Evolutionary conservation across 2,113 vertebrate genomes (phyloP).

Genomic region (Panthera uncia): DNA sequence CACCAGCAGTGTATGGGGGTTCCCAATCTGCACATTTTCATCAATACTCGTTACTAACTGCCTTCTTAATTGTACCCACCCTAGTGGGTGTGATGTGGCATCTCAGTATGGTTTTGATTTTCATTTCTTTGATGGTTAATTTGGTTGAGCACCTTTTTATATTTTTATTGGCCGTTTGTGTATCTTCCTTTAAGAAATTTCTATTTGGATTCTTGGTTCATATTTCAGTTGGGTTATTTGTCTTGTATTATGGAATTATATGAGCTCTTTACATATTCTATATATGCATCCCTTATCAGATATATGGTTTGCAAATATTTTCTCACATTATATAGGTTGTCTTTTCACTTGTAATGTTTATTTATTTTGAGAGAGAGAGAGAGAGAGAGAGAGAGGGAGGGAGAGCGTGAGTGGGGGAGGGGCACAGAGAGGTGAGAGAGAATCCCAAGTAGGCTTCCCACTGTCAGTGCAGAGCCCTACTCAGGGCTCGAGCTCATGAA

Average conservation of each 20-base stretch:
- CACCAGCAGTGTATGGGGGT: neutral
- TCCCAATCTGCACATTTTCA: neutral
- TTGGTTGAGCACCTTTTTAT: neutral
- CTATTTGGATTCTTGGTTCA: neutral
- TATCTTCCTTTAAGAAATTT: neutral
- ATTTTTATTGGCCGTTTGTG: neutral
- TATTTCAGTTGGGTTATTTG: neutral
- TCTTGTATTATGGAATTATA: neutral
- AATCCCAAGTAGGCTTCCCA: no score
- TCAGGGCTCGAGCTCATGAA: no score
- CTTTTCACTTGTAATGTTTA: neutral
- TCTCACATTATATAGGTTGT: neutral
- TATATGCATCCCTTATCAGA: neutral
- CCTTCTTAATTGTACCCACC: neutral
- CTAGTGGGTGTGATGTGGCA: neutral
- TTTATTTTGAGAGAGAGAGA: no score
- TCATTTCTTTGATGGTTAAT: neutral
- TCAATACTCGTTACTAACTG: neutral
- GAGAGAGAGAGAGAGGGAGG: no score
- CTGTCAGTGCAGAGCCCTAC: no score
- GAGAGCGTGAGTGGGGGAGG: no score
- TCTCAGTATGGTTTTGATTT: neutral
- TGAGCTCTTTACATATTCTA: neutral
- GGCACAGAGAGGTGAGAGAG: no score
- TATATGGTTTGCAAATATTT: neutral